A percentile compares a stretch with the other conserved stretches of the same genome.
phyloP scores from a whole-genome alignment of 1,140 invertebrate species.

The Zaprionus lachaisei region DNA sequence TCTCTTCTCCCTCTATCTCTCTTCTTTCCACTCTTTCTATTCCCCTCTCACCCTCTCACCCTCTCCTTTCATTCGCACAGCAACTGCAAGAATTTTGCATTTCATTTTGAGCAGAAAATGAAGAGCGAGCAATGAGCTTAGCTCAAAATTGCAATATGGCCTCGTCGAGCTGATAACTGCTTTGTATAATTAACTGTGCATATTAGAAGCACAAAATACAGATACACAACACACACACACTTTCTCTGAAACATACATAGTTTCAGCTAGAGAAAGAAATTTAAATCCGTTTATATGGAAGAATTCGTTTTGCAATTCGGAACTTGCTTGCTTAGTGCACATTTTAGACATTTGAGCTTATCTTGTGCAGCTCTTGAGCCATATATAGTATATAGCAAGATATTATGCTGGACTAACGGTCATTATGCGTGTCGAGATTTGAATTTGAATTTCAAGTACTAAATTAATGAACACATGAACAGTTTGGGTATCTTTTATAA shows the following conservation, averaged over 20 bases:
- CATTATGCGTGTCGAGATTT: background rate
- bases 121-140: constrained; percentile 26
- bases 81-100: constrained; percentile 35
- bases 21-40: background rate
- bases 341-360: background rate
- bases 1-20: background rate
- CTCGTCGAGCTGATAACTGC: constrained; percentile 30
- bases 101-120: constrained; percentile 26
- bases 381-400: background rate
- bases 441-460: background rate
- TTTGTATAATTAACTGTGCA: constrained; percentile 48
- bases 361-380: background rate
- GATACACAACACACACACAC: background rate
- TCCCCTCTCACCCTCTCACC: background rate
- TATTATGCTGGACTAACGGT: background rate
- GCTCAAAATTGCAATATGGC: constrained; percentile 27
- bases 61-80: background rate
- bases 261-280: background rate
- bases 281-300: background rate
- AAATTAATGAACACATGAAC: background rate
- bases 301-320: background rate
- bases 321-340: background rate
- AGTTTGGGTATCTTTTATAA: background rate
- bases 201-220: constrained; percentile 6
- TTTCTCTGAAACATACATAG: background rate